These are phyloP conservation scores for Sandelia bainsii DNA, from an alignment of 2,797 vertebrate species.

Conservation along the genomic window DNA sequence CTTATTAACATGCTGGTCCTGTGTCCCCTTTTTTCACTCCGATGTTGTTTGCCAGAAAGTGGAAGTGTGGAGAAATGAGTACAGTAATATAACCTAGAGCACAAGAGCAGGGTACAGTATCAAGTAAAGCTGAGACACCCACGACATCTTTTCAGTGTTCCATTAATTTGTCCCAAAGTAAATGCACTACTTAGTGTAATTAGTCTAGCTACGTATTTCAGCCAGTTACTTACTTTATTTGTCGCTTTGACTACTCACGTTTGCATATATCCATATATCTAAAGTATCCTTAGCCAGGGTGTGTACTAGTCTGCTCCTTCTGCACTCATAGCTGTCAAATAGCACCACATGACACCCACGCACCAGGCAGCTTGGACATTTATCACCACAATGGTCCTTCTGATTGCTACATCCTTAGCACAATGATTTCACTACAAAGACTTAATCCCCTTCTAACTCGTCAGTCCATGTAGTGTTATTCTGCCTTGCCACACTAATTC, in stretches of 20 bases:
- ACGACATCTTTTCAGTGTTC: conserved; percentile 35
- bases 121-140: conserved; percentile 23
- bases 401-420: conserved; percentile 15
- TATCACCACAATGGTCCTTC: conserved; percentile 7
- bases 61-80: conserved; percentile 4
- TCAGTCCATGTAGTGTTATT: conserved; percentile 24
- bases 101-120: conserved; percentile 32
- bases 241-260: conserved; percentile 44
- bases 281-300: not conserved
- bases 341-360: conserved; percentile 13
- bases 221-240: conserved; percentile 63
- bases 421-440: conserved; percentile 6
- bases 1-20: conserved; percentile 33
- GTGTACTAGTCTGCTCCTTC: not conserved
- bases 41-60: conserved; percentile 12
- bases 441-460: conserved; percentile 18
- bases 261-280: conserved; percentile 28
- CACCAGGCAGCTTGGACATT: conserved; percentile 16
- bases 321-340: conserved; percentile 18
- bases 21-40: conserved; percentile 22
- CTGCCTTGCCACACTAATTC: conserved; percentile 44
- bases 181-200: conserved; percentile 62
- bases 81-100: conserved; percentile 20
- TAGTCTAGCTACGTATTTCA: conserved; percentile 46
- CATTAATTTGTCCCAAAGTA: conserved; percentile 56